Evolutionary conservation across 2,113 vertebrate genomes (phyloP), one percentile per base, ranked within the genome.

Genomic region (Ammodytes marinus): DNA sequence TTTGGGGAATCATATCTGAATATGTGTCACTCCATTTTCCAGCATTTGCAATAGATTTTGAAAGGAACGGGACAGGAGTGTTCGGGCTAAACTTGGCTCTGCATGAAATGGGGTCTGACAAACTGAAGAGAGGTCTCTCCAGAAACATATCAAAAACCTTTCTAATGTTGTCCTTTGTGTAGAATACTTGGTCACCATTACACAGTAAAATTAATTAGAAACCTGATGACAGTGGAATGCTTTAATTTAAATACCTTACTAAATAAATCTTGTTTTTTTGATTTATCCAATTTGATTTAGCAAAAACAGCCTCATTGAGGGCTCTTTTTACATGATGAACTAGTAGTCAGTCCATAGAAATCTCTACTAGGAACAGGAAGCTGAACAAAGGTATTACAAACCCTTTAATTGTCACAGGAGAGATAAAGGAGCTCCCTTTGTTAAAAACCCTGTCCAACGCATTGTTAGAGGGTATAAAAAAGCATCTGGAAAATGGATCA

Each of bases 1-100:
- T 86, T 86, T 55, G 73, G 79, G 65, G 74, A 90, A 84, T 83
- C 17, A 55, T 79, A 78, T 87, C 80, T 87, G 70, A 86, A 78
- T 78, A 80, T 80, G 46, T 46, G 63, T 88, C 67, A 49, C 50
- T 82, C 74, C 71, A 83, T 86, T 86, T 90, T 91, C 83, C 53
- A 75, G 82, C 46, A 71, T 50, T 82, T 74, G 14, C 27, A 77
- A 54, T 55, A 27, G 27, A 81, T 58, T 11, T 80, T 53, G 12
- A 74, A 45, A 63, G 27, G 52, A 60, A 39, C 35, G 46, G 42
- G 39, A 71, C 46, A 49, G 72, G 53, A 59, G 52, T 13, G 17
- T 53, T 69, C 17, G 2, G 58, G 19, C 15, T 63, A 17, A 53
- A 14, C 5, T 13, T 37, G 55, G 11, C 39, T 50, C 42, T 57